These are phyloP conservation scores for Lysandra coridon DNA, from an alignment of 2,888 invertebrate genomes.

Conservation along the genomic window DNA sequence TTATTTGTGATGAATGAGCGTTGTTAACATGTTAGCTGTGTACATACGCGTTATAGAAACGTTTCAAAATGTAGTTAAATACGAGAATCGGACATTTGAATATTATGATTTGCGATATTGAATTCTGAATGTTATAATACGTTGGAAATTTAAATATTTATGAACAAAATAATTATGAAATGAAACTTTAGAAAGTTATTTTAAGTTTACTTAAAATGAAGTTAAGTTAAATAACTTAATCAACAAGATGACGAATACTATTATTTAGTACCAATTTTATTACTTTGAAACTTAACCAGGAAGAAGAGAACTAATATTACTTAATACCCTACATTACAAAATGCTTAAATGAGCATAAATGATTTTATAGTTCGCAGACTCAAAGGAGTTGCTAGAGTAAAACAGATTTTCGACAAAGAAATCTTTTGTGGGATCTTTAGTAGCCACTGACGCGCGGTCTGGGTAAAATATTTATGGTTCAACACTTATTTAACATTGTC, in stretches of 20 bases:
- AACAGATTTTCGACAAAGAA: conserved; percentile 29
- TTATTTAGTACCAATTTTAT: not conserved
- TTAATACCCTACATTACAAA: not conserved
- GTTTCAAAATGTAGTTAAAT: not conserved
- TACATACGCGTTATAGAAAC: not conserved
- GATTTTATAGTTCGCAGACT: conserved; percentile 23
- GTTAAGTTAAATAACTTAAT: no score
- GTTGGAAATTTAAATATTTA: no score
- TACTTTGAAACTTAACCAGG: not conserved
- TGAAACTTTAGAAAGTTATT: no score
- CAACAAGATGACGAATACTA: no score
- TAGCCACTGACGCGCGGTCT: conserved; percentile 18
- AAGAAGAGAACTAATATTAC: not conserved
- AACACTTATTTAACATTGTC: conserved; percentile 22
- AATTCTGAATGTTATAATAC: not conserved
- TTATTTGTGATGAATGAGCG: not conserved
- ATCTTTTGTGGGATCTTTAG: conserved; percentile 29
- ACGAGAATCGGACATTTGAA: not conserved
- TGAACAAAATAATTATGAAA: no score
- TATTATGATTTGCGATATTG: not conserved
- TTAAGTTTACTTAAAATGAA: no score
- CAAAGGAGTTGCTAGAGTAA: conserved; percentile 6
- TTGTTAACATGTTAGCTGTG: not conserved
- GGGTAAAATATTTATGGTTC: conserved; percentile 23
- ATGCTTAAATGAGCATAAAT: conserved; percentile 18